These are phyloP conservation scores for Pygathrix nemaeus DNA, from an alignment of 2,113 vertebrate species.

Conservation along the genomic window DNA sequence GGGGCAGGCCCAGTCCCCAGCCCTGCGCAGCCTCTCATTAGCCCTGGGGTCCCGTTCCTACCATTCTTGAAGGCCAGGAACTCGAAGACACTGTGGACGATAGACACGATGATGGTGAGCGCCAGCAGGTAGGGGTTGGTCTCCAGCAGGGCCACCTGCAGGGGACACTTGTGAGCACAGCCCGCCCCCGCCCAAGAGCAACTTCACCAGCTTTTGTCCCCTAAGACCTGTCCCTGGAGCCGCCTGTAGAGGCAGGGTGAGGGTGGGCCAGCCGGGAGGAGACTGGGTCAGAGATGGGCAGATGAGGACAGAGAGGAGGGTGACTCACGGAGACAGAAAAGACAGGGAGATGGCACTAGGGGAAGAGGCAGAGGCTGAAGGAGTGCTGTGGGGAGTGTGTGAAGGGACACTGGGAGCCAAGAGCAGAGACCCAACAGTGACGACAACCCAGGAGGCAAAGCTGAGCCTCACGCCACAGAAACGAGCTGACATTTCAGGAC, in stretches of 20 bases:
- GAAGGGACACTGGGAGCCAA: background rate
- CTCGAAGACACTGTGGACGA: constrained; percentile 97
- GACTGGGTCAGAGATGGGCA: background rate
- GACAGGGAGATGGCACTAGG: accelerated
- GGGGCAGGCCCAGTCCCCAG: background rate
- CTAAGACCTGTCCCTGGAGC: background rate
- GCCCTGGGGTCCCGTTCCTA: constrained; percentile 70
- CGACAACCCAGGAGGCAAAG: too few species aligned
- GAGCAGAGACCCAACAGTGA: too few species aligned
- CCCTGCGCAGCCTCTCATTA: background rate
- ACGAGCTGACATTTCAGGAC: background rate
- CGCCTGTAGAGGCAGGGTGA: background rate
- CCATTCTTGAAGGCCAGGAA: constrained; percentile 98
- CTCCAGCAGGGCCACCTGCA: constrained; percentile 90
- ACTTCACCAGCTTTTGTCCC: background rate
- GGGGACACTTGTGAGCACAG: background rate
- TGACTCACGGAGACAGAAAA: background rate
- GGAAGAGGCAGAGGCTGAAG: background rate
- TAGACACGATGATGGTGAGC: constrained; percentile 94
- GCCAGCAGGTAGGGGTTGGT: constrained; percentile 96
- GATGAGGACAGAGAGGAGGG: accelerated
- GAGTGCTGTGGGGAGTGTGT: too few species aligned
- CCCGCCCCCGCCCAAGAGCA: accelerated
- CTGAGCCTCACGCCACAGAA: too few species aligned
- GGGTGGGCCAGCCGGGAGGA: background rate